Evolutionary conservation across 2,797 vertebrate genomes (phyloP), one percentile per base, ranked within the genome.

Genomic region (Ctenopoma multispine): DNA sequence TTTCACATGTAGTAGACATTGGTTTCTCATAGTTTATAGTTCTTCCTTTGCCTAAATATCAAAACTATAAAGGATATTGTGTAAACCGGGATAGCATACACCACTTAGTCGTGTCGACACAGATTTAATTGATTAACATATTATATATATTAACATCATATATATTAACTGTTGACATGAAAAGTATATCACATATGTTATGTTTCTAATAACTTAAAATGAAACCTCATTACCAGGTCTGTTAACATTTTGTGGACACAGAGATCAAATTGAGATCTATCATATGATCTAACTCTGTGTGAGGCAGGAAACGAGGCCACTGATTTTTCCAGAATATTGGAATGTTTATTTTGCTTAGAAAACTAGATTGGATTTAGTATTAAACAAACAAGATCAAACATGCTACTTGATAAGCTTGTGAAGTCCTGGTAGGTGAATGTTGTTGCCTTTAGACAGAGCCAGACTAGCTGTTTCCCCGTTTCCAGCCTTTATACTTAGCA

Each of bases 1-100:
- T 41, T 78, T 77, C 29, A 73, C 58, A 31, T 71, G 14, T 48
- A n/a, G 55, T 47, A 49, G 41, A 77, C 31, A 66, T 12, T 11
- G 27, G 62, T 74, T 69, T 62, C 34, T 65, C 43, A 8, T 15
- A 1, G n/a, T 48, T 34, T 8, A 17, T 27, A 63, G n/a, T 40
- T 36, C n/a, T 74, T 64, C 60, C 58, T 51, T 43, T 72, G 50
- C 36, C 31, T 55, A 31, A 58, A 61, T 50, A 47, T 27, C 27
- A 56, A 40, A 62, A 31, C 47, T 59, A 29, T 60, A n/a, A 48
- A 48, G 18, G 14, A n/a, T 21, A 49, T 20, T 70, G 46, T 54
- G 36, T 54, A 67, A 56, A 41, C 20, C 62, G 15, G 17, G 27
- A 63, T 60, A 12, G 40, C n/a, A 57, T 51, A 13, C 8, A 48